A percentile compares a stretch with the other conserved stretches of the same genome.
These are phyloP conservation scores for Leptodactylus fuscus DNA, from an alignment of 2,113 vertebrate species.

Conservation along the genomic window DNA sequence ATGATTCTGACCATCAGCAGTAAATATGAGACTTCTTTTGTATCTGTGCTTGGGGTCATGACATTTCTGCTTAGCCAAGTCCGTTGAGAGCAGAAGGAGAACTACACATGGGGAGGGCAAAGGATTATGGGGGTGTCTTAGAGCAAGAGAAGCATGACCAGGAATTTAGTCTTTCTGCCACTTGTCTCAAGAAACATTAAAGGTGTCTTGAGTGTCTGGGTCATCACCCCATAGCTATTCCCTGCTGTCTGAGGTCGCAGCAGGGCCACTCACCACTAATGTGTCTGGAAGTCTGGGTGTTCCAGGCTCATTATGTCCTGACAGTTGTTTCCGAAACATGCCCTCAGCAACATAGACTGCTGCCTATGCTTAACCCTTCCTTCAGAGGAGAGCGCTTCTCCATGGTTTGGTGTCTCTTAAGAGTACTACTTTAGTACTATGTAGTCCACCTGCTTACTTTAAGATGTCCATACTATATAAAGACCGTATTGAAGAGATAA, in stretches of 20 bases:
- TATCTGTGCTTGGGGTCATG: neutral
- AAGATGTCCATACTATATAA: no score
- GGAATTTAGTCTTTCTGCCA: neutral
- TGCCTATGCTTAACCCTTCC: neutral
- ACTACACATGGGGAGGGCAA: neutral
- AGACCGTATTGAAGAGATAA: no score
- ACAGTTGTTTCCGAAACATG: conserved; percentile 42
- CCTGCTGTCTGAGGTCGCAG: conserved; percentile 47
- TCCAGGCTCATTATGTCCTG: conserved; percentile 43
- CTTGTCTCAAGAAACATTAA: neutral
- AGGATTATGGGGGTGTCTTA: neutral
- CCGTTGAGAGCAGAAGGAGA: neutral
- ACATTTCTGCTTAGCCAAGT: conserved; percentile 21
- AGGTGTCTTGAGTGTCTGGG: conserved; percentile 39
- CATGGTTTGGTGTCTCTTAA: no score
- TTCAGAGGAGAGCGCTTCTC: no score
- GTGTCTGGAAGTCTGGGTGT: conserved; percentile 42
- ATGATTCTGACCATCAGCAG: neutral
- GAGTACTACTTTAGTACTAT: neutral
- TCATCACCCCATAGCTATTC: conserved; percentile 30
- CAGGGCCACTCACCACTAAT: conserved; percentile 11
- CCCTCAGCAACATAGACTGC: neutral
- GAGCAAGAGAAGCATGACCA: neutral
- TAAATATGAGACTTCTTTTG: neutral
- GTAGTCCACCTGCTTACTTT: neutral